A percentile compares a stretch with the other conserved stretches of the same genome.
Evolutionary conservation across 2,888 invertebrate genomes (phyloP).

Genomic region (Thera obeliscata): DNA sequence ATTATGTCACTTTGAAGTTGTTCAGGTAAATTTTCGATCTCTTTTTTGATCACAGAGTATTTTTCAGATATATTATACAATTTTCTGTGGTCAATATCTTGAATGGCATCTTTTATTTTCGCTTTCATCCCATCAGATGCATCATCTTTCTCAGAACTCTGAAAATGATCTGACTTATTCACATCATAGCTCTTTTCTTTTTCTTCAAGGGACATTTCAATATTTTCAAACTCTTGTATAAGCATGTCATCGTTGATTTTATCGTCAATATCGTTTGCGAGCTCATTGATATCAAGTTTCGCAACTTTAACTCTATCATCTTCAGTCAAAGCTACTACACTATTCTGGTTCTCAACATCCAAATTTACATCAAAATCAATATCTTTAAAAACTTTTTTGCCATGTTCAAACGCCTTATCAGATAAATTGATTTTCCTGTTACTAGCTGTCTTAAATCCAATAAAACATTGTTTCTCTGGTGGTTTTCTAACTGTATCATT

Average conservation of each 20-base stretch:
- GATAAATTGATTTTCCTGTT: slow-evolving; percentile 58
- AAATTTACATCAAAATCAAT: slow-evolving; percentile 40
- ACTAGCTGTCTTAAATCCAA: slow-evolving; percentile 66
- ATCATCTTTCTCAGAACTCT: slow-evolving; percentile 56
- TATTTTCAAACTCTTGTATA: slow-evolving; percentile 56
- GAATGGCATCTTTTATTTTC: slow-evolving; percentile 49
- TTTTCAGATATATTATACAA: slow-evolving; percentile 6
- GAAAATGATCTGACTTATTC: slow-evolving; percentile 1
- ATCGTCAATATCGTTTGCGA: slow-evolving; percentile 11
- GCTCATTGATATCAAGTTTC: slow-evolving; percentile 32
- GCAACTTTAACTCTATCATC: background rate
- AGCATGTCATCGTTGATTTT: slow-evolving; percentile 33
- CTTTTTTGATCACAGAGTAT: background rate
- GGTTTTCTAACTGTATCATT: slow-evolving; percentile 3
- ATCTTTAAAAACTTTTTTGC: slow-evolving; percentile 52
- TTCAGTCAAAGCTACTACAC: background rate
- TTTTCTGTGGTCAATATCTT: slow-evolving; percentile 41
- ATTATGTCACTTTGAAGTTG: background rate
- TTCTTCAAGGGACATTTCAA: slow-evolving; percentile 52
- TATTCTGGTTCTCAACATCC: slow-evolving; percentile 7
- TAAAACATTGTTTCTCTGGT: slow-evolving; percentile 32
- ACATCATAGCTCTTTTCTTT: slow-evolving; percentile 19
- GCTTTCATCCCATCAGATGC: slow-evolving; percentile 47
- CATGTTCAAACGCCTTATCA: slow-evolving; percentile 47
- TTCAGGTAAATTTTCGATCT: background rate